phyloP scores from a whole-genome alignment of 1,140 invertebrate genomes.

The Drosophila malerkotliana region DNA sequence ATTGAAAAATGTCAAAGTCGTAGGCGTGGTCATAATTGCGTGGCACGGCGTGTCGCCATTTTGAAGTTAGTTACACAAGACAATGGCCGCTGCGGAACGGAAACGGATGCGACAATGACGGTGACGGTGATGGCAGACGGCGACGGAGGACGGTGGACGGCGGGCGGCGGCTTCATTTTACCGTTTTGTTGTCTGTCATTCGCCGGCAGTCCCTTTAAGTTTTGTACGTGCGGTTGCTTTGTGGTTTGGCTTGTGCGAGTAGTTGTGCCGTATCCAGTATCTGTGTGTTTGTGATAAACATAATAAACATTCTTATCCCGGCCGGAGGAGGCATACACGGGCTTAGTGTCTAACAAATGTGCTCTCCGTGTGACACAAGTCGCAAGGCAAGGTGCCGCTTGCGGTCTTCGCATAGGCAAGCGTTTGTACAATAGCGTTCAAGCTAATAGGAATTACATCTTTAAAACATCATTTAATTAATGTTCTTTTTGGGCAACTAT shows the following conservation, averaged over 20 bases:
- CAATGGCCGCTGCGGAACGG: slow-evolving; percentile 36
- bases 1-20: slow-evolving; percentile 33
- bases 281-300: slow-evolving; percentile 65
- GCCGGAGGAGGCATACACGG: slow-evolving; percentile 64
- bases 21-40: slow-evolving; percentile 54
- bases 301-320: slow-evolving; percentile 77
- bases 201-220: slow-evolving; percentile 61
- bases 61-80: slow-evolving; percentile 48
- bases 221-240: slow-evolving; percentile 76
- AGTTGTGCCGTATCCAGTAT: slow-evolving; percentile 21
- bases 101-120: neutral
- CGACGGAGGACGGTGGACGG: slow-evolving; percentile 15
- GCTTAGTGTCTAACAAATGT: slow-evolving; percentile 80
- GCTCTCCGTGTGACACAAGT: slow-evolving; percentile 66
- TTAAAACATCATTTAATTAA: neutral
- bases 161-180: slow-evolving; percentile 54
- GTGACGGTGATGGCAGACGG: slow-evolving; percentile 9
- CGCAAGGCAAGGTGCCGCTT: slow-evolving; percentile 59
- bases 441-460: neutral
- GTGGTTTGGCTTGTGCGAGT: slow-evolving; percentile 56
- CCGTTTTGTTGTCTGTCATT: slow-evolving; percentile 63
- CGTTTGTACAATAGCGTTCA: slow-evolving; percentile 1
- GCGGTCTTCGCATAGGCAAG: slow-evolving; percentile 51
- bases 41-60: slow-evolving; percentile 41
- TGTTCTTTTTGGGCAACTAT: too few relatives aligned